Percentiles rank a stretch among this genome's conserved stretches.
These are phyloP conservation scores for Orius laevigatus DNA, from an alignment of 1,140 invertebrate genomes.

Conservation along the genomic window DNA sequence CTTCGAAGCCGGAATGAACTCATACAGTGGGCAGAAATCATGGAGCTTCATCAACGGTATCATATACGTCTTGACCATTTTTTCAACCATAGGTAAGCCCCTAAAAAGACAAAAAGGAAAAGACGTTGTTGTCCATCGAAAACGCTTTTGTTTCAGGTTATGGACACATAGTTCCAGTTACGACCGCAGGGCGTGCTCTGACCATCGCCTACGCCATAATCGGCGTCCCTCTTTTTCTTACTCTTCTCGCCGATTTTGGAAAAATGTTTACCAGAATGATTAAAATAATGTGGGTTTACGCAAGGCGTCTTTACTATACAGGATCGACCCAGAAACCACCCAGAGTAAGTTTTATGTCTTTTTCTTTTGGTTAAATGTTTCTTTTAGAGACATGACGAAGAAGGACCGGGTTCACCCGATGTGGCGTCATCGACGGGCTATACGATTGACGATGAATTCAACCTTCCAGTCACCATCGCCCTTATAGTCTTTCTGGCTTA, in stretches of 20 bases:
- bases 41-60: conserved; percentile 90
- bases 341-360: no score
- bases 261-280: conserved; percentile 83
- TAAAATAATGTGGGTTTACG: conserved; percentile 83
- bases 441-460: conserved; percentile 81
- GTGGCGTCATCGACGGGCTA: conserved; percentile 38
- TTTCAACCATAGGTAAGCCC: conserved; percentile 83
- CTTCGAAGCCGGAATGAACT: conserved; percentile 60
- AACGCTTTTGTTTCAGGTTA: conserved; percentile 51
- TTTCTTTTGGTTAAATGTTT: no score
- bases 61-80: conserved; percentile 77
- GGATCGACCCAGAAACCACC: no score
- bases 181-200: conserved; percentile 60
- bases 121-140: no score
- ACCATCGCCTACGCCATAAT: conserved; percentile 89
- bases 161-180: conserved; percentile 81
- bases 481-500: conserved; percentile 65
- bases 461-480: conserved; percentile 74
- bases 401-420: no score
- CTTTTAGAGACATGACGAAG: no score
- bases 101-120: no score
- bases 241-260: conserved; percentile 80
- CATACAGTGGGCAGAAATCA: conserved; percentile 63
- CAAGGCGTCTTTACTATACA: conserved; percentile 70
- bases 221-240: conserved; percentile 85